phyloP scores from a whole-genome alignment of 1,140 invertebrate species.

The Scaptomyza montana region DNA sequence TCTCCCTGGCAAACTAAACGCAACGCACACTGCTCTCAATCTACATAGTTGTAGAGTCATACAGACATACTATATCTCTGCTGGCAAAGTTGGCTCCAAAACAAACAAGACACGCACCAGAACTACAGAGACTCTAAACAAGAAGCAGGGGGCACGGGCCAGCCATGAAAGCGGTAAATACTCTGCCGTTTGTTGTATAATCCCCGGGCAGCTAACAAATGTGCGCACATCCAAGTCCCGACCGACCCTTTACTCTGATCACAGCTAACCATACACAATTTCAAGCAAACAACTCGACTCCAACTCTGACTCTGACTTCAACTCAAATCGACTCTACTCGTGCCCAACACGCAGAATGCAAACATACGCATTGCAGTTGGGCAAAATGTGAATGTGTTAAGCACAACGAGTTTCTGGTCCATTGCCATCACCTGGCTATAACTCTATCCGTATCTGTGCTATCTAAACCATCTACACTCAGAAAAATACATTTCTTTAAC shows the following conservation, averaged over 20 bases:
- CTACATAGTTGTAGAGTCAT: background rate
- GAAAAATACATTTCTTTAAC: too few species aligned
- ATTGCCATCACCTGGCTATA: constrained; percentile 72
- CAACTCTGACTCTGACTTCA: background rate
- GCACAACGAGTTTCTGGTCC: constrained; percentile 67
- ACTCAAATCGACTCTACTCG: constrained; percentile 8
- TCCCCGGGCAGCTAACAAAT: constrained; percentile 77
- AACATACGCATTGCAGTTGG: constrained; percentile 77
- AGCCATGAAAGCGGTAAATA: constrained; percentile 55
- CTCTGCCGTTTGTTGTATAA: constrained; percentile 69
- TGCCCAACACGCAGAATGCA: constrained; percentile 59
- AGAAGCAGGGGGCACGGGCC: background rate
- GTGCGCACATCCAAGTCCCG: constrained; percentile 72
- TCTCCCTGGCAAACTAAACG: constrained; percentile 38
- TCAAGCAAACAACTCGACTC: constrained; percentile 46
- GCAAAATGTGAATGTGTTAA: constrained; percentile 64
- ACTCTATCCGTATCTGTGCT: constrained; percentile 50
- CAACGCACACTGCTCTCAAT: constrained; percentile 46
- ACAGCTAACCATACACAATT: constrained; percentile 26
- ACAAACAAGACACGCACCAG: constrained; percentile 40
- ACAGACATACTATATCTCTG: constrained; percentile 1
- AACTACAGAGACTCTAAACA: background rate
- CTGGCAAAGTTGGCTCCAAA: constrained; percentile 32
- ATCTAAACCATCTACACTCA: constrained; percentile 32
- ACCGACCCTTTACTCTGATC: constrained; percentile 22